Evolutionary conservation across 2,113 vertebrate species (phyloP).

Genomic region (Oxygymnocypris stewartii): DNA sequence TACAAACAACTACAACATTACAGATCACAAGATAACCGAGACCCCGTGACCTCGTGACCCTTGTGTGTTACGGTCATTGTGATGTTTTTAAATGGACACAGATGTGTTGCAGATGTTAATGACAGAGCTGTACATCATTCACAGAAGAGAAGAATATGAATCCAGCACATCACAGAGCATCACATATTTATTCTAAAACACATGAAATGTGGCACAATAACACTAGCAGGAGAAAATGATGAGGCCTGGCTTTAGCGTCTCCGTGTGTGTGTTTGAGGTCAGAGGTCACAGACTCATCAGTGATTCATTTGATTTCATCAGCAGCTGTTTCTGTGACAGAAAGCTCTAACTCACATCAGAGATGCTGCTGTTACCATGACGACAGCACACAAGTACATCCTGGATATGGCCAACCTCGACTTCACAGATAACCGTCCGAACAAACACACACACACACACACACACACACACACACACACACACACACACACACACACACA

Average conservation of each 20-base stretch:
- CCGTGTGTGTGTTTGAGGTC: not conserved
- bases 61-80: not conserved
- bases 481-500: no score
- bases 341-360: conserved; percentile 27
- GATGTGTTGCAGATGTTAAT: not conserved
- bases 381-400: conserved; percentile 60
- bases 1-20: not conserved
- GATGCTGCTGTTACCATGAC: conserved; percentile 67
- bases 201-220: not conserved
- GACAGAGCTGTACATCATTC: not conserved
- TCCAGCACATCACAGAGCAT: not conserved
- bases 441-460: conserved; percentile 23
- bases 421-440: conserved; percentile 54
- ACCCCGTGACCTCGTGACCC: not conserved
- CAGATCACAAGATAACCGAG: not conserved
- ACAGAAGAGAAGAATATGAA: not conserved
- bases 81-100: not conserved
- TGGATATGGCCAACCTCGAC: conserved; percentile 42
- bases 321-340: not conserved
- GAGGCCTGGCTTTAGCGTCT: not conserved
- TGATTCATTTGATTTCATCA: not conserved
- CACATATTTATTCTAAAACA: not conserved
- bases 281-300: not conserved
- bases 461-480: not conserved
- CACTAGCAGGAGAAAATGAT: not conserved